phyloP scores from a whole-genome alignment of 2,113 vertebrate genomes.

The Zosterops pallidus region DNA sequence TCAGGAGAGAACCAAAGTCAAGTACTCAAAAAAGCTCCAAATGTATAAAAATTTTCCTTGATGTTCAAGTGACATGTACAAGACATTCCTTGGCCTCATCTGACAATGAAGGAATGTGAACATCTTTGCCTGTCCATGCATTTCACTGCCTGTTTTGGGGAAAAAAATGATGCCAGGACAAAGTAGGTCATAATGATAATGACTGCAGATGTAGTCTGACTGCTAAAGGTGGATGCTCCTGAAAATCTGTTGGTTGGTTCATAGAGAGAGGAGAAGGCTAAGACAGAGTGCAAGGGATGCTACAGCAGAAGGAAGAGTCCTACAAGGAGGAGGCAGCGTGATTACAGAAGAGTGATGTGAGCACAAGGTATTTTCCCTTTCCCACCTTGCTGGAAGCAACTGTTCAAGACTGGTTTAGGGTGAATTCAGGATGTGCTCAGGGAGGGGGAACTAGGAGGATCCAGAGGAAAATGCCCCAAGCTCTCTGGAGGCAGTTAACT shows the following conservation, averaged over 20 bases:
- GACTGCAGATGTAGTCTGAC: background rate
- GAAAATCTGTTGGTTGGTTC: background rate
- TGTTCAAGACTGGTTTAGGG: background rate
- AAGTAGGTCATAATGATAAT: background rate
- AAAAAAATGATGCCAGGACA: background rate
- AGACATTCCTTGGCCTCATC: background rate
- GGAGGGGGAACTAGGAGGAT: too few species aligned
- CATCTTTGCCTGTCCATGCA: background rate
- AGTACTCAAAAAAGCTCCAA: background rate
- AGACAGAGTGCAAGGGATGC: background rate
- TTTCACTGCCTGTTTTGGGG: background rate
- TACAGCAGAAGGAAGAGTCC: background rate
- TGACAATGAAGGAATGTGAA: background rate
- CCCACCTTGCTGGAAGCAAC: background rate
- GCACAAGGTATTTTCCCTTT: background rate
- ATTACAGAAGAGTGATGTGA: background rate
- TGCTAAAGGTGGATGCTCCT: background rate
- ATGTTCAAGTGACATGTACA: background rate
- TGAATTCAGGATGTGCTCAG: background rate
- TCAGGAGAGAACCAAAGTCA: too few species aligned
- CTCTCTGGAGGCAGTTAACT: too few species aligned
- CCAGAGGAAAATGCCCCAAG: too few species aligned
- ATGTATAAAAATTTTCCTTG: background rate
- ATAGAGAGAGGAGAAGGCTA: background rate
- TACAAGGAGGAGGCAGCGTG: background rate